A percentile compares a stretch with the other conserved stretches of the same genome.
Conservation (phyloP, 37 sponge, comb jelly and placozoan species). For the Tethya wilhelma region DNA sequence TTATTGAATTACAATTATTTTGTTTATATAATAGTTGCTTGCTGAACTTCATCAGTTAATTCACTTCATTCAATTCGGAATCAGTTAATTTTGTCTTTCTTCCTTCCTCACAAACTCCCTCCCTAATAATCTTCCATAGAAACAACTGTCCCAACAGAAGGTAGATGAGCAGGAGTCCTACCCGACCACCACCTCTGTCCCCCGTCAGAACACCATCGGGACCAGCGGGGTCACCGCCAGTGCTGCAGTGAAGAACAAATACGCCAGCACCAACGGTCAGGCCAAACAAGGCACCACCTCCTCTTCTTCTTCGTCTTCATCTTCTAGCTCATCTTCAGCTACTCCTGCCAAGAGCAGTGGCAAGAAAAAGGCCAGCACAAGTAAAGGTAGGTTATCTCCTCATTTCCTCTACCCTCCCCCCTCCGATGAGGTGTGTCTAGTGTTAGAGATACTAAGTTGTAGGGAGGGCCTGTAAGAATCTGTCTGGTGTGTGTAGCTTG, state of each 20-base stretch:
- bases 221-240: neutral
- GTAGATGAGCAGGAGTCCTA: conserved; percentile 19
- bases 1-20: too few relatives aligned
- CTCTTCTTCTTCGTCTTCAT: neutral
- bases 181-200: conserved; percentile 49
- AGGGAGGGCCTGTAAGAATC: too few relatives aligned
- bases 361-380: conserved; percentile 3
- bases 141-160: conserved; percentile 54
- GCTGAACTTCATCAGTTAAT: too few relatives aligned
- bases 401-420: too few relatives aligned
- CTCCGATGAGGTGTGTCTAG: too few relatives aligned
- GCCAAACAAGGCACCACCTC: neutral
- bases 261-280: neutral
- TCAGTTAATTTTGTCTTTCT: neutral
- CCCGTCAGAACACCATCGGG: conserved; percentile 39
- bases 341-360: neutral
- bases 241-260: neutral
- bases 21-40: too few relatives aligned
- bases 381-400: conserved; percentile 11
- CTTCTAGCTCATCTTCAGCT: neutral
- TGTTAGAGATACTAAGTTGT: too few relatives aligned
- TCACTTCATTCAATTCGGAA: neutral
- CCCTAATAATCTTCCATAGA: conserved; percentile 15
- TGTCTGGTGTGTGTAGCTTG: too few relatives aligned
- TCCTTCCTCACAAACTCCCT: neutral